These are phyloP conservation scores for Protobothrops flavoviridis DNA, from an alignment of 2,113 vertebrate species.

Conservation along the genomic window DNA sequence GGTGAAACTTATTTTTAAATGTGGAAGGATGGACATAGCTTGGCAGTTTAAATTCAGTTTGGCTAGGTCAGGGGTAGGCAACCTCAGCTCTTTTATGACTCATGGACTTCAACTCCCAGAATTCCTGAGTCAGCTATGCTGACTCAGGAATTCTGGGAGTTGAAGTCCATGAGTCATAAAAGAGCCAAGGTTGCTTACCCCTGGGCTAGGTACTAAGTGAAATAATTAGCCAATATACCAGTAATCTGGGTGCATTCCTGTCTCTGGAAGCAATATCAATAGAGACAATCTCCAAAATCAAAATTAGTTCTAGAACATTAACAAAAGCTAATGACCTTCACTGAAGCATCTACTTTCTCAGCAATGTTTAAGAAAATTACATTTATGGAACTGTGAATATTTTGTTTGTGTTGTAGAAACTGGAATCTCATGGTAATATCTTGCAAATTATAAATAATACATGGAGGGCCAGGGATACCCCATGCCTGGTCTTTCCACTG, in stretches of 20 bases:
- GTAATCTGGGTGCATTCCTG: background rate
- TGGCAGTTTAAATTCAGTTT: background rate
- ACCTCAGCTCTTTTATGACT: no score
- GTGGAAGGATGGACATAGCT: background rate
- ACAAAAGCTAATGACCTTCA: background rate
- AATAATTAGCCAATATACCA: background rate
- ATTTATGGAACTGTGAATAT: background rate
- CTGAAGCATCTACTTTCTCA: background rate
- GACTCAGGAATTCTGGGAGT: no score
- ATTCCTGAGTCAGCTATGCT: no score
- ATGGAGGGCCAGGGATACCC: background rate
- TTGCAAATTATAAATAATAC: background rate
- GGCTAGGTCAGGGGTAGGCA: no score
- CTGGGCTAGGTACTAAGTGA: background rate
- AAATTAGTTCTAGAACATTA: no score
- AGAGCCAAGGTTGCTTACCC: no score
- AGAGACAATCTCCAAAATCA: no score
- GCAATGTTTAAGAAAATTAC: no score
- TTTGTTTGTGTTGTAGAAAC: no score
- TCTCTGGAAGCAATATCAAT: background rate
- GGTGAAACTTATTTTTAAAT: background rate
- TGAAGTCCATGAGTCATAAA: no score
- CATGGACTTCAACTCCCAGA: no score
- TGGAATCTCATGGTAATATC: no score
- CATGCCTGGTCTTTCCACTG: background rate